Base-by-base conservation (phyloP, 1,140 invertebrate species). In the Cyrtorhinus lividipennis region DNA sequence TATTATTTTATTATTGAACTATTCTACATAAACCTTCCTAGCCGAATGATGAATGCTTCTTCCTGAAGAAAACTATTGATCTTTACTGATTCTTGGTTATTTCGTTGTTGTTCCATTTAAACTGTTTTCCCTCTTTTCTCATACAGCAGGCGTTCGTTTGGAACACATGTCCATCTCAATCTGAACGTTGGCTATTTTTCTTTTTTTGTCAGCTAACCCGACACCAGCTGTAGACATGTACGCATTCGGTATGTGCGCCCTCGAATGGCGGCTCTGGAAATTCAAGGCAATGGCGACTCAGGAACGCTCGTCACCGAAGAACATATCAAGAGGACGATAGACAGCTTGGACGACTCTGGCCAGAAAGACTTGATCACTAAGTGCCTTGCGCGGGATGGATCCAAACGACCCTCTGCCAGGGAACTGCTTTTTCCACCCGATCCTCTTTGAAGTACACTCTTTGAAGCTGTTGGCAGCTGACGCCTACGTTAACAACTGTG, bases 181-280 rank as follows among this genome's bases (percentile, higher is more conserved):
- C n/a, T n/a, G n/a, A n/a, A n/a, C n/a, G n/a, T n/a, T n/a, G n/a
- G n/a, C n/a, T n/a, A n/a, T n/a, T n/a, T n/a, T 44, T 44, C n/a
- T n/a, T 18, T 26, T 10, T 59, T 61, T 68, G 75, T 71, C 74
- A 75, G 80, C 81, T 72, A 81, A 81, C 68, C 78, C 83, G 65
- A 81, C 80, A 59, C 90, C 94, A 56, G 90, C 94, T 62, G 88
- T 95, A 68, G 96, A 99, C 76, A 95, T 99, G 68, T 99, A 96
- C 79, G 92, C 96, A 53, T 98, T 99, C 78, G 96, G 96, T 62
- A 96, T 99, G 87, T 98, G 95, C 77, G 95, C 96, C 30, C 74
- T 99, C 72, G 95, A 98, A 97, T 97, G 83, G 94, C 93, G 27
- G 92, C 93, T 15, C 78, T 97, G 67, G 94, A 97, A 75, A 95